phyloP scores from a whole-genome alignment of 1,140 invertebrate species.

The Megalopta genalis region DNA sequence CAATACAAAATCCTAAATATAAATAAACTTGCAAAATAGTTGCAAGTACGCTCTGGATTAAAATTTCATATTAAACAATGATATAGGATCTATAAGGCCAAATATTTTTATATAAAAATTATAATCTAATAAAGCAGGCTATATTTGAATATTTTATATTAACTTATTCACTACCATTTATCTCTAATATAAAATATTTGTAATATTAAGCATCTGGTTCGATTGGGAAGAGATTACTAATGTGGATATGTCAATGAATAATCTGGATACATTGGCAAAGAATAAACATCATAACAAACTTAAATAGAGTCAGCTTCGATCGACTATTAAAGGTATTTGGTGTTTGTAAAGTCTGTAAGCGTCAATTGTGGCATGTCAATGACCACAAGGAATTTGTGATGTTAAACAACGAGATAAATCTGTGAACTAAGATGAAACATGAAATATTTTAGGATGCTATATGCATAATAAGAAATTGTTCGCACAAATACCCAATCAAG shows the following conservation, averaged over 20 bases:
- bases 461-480: no score
- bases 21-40: neutral
- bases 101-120: conserved; percentile 31
- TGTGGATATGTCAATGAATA: no score
- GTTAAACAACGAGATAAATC: no score
- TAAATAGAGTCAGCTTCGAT: no score
- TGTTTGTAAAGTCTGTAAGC: neutral
- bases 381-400: no score
- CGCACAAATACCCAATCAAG: no score
- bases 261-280: no score
- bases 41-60: neutral
- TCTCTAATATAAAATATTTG: neutral
- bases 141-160: conserved; percentile 34
- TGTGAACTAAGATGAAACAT: no score
- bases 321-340: neutral
- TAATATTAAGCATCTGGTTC: neutral
- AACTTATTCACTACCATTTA: conserved; percentile 54
- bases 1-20: conserved; percentile 12
- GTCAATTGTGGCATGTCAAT: no score
- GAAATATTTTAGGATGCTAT: no score
- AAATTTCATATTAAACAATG: conserved; percentile 11
- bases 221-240: no score
- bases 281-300: no score
- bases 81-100: conserved; percentile 11
- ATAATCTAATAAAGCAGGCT: conserved; percentile 41